Evolutionary conservation across 2,888 invertebrate genomes (phyloP).

Genomic region (Hirtodrosophila alboralis): DNA sequence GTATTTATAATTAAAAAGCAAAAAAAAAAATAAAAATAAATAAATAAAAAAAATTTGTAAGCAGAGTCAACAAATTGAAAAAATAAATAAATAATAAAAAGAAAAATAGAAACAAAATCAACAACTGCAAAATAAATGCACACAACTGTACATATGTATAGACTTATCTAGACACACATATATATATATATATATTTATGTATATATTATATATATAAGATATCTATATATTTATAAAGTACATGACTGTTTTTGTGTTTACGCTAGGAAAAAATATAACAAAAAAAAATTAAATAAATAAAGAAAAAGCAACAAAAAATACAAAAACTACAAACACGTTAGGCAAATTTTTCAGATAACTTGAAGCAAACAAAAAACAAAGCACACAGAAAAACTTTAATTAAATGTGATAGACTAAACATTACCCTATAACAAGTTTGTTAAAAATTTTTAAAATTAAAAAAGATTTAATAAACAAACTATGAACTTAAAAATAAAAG

Average conservation of each 20-base stretch:
- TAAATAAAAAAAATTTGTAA: slow-evolving; percentile 27
- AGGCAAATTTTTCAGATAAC: slow-evolving; percentile 62
- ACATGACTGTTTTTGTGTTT: slow-evolving; percentile 9
- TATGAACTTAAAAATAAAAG: too few species aligned
- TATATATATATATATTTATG: slow-evolving; percentile 11
- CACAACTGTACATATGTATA: slow-evolving; percentile 7
- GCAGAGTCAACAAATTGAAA: slow-evolving; percentile 35
- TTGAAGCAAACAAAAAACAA: slow-evolving; percentile 16
- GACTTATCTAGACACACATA: neutral
- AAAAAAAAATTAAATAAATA: slow-evolving; percentile 23
- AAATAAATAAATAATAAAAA: slow-evolving; percentile 10
- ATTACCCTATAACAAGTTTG: slow-evolving; percentile 7
- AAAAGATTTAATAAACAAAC: too few species aligned
- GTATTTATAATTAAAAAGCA: slow-evolving; percentile 62
- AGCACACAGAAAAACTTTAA: slow-evolving; percentile 2
- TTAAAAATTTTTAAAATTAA: neutral
- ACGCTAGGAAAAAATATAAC: slow-evolving; percentile 17
- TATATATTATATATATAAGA: slow-evolving; percentile 2
- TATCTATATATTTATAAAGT: slow-evolving; percentile 9
- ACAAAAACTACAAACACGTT: slow-evolving; percentile 50
- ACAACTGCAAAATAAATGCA: slow-evolving; percentile 28
- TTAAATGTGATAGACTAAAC: neutral
- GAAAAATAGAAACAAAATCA: slow-evolving; percentile 12
- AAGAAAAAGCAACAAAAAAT: too few species aligned
- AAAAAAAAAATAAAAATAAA: slow-evolving; percentile 25